phyloP scores from a whole-genome alignment of 2,797 vertebrate species.

The Sebastes goodei region DNA sequence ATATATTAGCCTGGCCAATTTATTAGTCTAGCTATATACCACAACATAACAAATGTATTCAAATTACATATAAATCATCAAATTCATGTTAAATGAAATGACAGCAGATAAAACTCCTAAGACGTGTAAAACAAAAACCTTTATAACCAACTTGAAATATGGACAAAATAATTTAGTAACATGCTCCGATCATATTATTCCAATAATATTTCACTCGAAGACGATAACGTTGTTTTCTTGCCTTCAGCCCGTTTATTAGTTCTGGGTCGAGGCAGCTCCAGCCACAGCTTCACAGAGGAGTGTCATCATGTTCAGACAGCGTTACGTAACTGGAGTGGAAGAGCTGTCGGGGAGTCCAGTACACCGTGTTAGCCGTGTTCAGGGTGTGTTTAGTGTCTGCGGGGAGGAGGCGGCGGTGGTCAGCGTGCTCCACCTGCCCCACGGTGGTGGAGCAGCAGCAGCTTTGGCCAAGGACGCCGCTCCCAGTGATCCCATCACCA shows the following conservation, averaged over 20 bases:
- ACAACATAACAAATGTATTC: background rate
- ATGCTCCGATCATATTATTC: background rate
- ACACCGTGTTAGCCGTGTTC: background rate
- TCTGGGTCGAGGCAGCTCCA: background rate
- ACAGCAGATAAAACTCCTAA: background rate
- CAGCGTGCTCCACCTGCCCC: conserved; percentile 35
- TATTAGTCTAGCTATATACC: background rate
- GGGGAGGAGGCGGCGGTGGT: conserved; percentile 9
- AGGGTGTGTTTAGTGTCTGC: conserved; percentile 18
- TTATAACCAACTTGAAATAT: background rate
- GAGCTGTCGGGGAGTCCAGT: conserved; percentile 1
- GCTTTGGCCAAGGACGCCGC: conserved; percentile 57
- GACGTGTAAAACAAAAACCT: background rate
- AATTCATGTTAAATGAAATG: background rate
- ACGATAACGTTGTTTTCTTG: background rate
- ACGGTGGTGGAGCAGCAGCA: background rate
- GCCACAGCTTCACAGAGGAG: background rate
- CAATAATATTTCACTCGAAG: too few relatives aligned
- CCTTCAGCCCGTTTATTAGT: background rate
- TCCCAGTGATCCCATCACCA: conserved; percentile 66
- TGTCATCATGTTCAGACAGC: conserved; percentile 5
- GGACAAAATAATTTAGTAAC: background rate
- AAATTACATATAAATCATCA: background rate
- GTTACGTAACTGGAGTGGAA: conserved; percentile 10
- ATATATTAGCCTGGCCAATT: too few relatives aligned